These are phyloP conservation scores for Anarhynchus alexandrinus DNA, from an alignment of 2,113 vertebrate species.

Conservation along the genomic window DNA sequence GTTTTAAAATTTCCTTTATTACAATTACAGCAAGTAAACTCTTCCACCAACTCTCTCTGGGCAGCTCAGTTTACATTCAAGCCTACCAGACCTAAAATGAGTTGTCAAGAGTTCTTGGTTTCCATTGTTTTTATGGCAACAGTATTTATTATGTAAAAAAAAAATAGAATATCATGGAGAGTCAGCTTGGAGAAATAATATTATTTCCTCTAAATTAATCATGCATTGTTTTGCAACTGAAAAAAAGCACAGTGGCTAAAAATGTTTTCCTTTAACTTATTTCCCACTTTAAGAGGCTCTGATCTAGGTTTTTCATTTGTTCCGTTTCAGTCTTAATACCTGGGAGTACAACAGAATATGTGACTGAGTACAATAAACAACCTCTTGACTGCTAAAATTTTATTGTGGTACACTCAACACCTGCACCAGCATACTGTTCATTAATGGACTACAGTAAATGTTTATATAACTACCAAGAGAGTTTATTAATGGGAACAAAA, in stretches of 20 bases:
- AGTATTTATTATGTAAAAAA: constrained; percentile 39
- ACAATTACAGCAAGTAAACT: constrained; percentile 65
- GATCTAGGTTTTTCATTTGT: background rate
- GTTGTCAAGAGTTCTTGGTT: constrained; percentile 43
- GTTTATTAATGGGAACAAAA: constrained; percentile 38
- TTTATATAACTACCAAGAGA: constrained; percentile 50
- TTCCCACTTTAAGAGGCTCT: background rate
- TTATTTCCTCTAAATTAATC: background rate
- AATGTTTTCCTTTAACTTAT: background rate
- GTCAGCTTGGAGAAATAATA: background rate
- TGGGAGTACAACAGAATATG: background rate
- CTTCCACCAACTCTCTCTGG: constrained; percentile 58
- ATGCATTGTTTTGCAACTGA: background rate
- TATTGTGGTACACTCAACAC: constrained; percentile 29
- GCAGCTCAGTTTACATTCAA: constrained; percentile 57
- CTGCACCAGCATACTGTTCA: constrained; percentile 27
- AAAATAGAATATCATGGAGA: background rate
- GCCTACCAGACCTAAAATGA: constrained; percentile 46
- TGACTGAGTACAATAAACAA: constrained; percentile 32
- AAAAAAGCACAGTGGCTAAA: background rate
- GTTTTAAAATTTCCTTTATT: constrained; percentile 66
- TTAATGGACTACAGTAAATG: constrained; percentile 44
- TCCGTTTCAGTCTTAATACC: background rate
- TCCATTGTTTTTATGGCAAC: constrained; percentile 43
- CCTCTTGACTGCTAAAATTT: constrained; percentile 8